Evolutionary conservation across 2,797 vertebrate species (phyloP).

Genomic region (Nyctalus aviator): DNA sequence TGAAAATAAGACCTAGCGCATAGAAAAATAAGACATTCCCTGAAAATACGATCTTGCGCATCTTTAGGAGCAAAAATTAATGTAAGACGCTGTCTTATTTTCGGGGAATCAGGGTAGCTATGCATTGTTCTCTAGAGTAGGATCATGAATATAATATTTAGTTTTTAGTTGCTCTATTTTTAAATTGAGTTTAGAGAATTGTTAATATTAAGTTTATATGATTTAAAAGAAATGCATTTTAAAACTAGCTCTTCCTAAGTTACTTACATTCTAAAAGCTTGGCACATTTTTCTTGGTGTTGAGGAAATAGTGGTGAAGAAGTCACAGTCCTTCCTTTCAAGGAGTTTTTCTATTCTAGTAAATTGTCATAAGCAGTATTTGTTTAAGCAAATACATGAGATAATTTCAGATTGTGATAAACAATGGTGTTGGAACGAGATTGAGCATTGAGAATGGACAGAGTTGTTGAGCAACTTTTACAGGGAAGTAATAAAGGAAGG

Average conservation of each 20-base stretch:
- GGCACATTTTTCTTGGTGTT: slow-evolving; percentile 22
- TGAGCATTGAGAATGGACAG: neutral
- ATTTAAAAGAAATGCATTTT: slow-evolving; percentile 41
- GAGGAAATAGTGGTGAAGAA: neutral
- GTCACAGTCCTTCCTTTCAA: neutral
- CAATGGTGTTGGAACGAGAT: neutral
- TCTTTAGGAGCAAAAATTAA: no score
- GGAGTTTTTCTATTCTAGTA: neutral
- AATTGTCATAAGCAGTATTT: neutral
- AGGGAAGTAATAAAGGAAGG: neutral
- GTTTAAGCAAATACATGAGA: neutral
- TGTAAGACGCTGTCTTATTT: no score
- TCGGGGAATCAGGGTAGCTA: neutral
- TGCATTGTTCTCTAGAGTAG: slow-evolving; percentile 14
- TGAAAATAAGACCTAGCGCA: no score
- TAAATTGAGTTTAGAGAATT: slow-evolving; percentile 35
- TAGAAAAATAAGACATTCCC: no score
- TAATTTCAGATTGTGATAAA: neutral
- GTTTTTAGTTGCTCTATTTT: slow-evolving; percentile 36
- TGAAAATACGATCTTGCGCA: no score
- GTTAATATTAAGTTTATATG: slow-evolving; percentile 27
- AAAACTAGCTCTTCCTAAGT: neutral
- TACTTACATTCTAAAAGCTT: neutral
- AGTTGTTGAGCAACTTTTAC: neutral
- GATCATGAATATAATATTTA: slow-evolving; percentile 17